phyloP scores from a whole-genome alignment of 2,797 vertebrate species.

The Halcyon badia region DNA sequence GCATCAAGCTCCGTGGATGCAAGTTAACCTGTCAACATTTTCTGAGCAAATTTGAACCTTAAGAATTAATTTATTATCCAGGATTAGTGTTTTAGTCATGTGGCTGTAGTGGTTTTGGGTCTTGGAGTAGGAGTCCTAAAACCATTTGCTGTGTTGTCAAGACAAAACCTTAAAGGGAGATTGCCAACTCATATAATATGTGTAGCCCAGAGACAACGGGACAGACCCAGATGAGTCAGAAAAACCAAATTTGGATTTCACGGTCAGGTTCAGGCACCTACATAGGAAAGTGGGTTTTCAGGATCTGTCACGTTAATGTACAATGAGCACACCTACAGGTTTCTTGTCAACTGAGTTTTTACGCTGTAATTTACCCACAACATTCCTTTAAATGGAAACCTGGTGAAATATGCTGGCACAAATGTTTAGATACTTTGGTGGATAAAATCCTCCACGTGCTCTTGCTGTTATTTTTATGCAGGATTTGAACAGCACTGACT shows the following conservation, averaged over 20 bases:
- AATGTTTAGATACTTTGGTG: neutral
- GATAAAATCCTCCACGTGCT: neutral
- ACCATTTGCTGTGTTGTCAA: neutral
- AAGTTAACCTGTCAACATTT: neutral
- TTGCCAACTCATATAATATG: neutral
- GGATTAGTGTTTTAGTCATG: neutral
- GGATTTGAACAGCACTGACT: neutral
- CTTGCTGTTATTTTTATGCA: neutral
- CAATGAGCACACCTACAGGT: neutral
- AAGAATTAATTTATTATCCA: neutral
- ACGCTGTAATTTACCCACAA: conserved; percentile 19
- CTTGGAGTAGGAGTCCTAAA: neutral
- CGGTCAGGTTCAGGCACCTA: neutral
- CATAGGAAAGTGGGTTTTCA: neutral
- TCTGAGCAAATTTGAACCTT: neutral
- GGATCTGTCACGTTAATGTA: neutral
- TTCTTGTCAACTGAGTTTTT: conserved; percentile 3
- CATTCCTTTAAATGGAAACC: neutral
- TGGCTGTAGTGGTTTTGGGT: neutral
- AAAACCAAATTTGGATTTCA: neutral
- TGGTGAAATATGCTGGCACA: neutral
- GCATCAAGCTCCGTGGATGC: neutral
- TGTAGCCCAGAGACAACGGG: neutral
- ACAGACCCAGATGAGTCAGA: neutral
- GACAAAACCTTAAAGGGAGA: neutral